These are phyloP conservation scores for Puffinus mauretanicus DNA, from an alignment of 2,113 vertebrate species.

Conservation along the genomic window DNA sequence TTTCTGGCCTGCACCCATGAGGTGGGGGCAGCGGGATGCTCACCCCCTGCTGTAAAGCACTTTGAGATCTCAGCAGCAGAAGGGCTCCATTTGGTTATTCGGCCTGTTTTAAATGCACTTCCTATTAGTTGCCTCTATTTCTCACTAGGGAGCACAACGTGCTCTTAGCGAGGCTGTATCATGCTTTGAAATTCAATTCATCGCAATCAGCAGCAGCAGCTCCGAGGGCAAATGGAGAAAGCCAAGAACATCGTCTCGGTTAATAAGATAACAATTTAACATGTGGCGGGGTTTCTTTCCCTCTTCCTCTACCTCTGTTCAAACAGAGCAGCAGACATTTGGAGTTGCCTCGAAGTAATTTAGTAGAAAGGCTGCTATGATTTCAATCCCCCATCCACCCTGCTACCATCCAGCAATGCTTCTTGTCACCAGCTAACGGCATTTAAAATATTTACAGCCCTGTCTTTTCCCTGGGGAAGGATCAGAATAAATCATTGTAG, in stretches of 20 bases:
- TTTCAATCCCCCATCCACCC: constrained; percentile 66
- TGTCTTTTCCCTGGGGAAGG: constrained; percentile 67
- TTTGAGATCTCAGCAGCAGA: neutral
- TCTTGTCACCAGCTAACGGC: constrained; percentile 67
- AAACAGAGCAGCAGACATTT: constrained; percentile 4
- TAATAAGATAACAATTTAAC: constrained; percentile 64
- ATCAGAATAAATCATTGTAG: constrained; percentile 75
- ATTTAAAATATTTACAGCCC: constrained; percentile 74
- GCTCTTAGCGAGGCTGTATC: neutral
- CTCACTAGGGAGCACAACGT: neutral
- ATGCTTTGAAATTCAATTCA: neutral
- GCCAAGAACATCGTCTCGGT: constrained; percentile 20
- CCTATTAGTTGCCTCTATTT: neutral
- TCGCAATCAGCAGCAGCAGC: neutral
- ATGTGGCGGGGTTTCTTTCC: neutral
- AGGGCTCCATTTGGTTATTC: neutral
- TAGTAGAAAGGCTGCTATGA: constrained; percentile 38
- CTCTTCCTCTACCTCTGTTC: neutral
- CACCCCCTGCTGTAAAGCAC: neutral
- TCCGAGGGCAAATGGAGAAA: constrained; percentile 29
- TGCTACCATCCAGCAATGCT: constrained; percentile 57
- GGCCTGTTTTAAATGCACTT: neutral
- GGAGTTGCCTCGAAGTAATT: constrained; percentile 62
- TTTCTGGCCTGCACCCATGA: neutral
- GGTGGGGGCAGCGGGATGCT: neutral